Evolutionary conservation across 2,888 invertebrate genomes (phyloP).

Genomic region (Andrena flavipes): DNA sequence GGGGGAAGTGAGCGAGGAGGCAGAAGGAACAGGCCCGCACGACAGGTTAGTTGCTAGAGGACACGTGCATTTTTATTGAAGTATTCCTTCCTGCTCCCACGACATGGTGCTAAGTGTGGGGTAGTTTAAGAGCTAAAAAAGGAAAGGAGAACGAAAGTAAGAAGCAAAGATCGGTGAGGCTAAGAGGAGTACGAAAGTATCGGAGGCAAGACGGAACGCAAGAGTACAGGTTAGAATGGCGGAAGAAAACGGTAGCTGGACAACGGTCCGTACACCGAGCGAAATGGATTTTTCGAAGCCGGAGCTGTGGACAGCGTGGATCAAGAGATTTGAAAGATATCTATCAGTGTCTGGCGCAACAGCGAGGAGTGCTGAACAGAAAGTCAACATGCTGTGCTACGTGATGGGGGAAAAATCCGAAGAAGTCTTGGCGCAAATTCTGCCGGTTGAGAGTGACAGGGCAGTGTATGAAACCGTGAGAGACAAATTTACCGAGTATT

Average conservation of each 20-base stretch:
- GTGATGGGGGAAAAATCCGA: slow-evolving; percentile 14
- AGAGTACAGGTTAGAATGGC: background rate
- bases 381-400: background rate
- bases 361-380: background rate
- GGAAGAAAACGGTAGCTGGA: background rate
- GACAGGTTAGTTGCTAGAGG: background rate
- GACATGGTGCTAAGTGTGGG: background rate
- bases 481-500: background rate
- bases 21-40: background rate
- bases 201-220: background rate
- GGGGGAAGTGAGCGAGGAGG: background rate
- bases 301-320: background rate
- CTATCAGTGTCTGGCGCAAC: background rate
- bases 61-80: too few species aligned
- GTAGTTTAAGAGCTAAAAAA: background rate
- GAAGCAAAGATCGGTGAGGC: background rate
- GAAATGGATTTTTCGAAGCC: background rate
- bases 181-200: background rate
- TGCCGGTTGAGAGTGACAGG: background rate
- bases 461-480: background rate
- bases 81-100: background rate
- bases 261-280: background rate
- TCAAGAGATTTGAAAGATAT: background rate
- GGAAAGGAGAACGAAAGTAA: background rate
- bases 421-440: background rate